Percentiles rank a stretch among this genome's conserved stretches.
Evolutionary conservation across 2,888 invertebrate species (phyloP).

Genomic region (Gibbula magus): DNA sequence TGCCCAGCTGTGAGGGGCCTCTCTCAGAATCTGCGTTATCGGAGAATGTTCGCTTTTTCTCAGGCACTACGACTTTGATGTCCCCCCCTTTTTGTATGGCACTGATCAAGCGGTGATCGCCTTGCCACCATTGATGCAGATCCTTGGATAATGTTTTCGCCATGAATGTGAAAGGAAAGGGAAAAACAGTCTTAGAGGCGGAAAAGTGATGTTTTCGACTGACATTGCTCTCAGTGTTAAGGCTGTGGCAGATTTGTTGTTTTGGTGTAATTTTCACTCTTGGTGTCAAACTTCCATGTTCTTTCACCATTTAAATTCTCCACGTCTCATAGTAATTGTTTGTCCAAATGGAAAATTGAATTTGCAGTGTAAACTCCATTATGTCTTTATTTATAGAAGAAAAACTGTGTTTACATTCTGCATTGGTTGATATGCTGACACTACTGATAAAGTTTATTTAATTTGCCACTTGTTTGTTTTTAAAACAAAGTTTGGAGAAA

Average conservation of each 20-base stretch:
- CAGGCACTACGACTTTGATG: constrained; percentile 4
- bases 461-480: no score
- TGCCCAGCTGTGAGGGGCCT: neutral
- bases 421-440: neutral
- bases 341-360: constrained; percentile 8
- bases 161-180: neutral
- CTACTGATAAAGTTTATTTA: no score
- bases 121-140: neutral
- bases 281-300: neutral
- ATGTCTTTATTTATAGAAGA: neutral
- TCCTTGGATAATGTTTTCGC: neutral
- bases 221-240: no score
- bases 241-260: neutral
- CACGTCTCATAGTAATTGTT: neutral
- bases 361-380: neutral
- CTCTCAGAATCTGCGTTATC: neutral
- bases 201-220: neutral
- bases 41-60: neutral
- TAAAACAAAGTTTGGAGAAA: no score
- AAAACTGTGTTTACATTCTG: neutral
- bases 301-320: neutral
- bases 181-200: neutral
- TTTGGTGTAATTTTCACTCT: neutral
- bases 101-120: neutral
- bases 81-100: neutral